Base-by-base conservation (phyloP, 2,888 invertebrate species). In the Parnassius mnemosyne region DNA sequence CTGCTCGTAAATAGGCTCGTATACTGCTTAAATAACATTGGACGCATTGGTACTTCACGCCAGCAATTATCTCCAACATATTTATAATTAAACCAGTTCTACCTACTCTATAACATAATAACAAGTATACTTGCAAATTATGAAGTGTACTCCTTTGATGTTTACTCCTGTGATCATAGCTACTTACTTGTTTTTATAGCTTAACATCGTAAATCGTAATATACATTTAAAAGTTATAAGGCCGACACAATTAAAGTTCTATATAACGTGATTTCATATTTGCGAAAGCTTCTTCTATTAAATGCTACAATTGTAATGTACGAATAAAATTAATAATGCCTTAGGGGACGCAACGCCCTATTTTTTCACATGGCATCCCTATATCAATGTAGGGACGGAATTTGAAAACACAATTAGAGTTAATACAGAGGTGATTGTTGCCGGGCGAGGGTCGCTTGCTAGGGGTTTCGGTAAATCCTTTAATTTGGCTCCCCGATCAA, bases 401-500 rank as follows among this genome's bases (percentile, higher is more conserved):
- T 89, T 89, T 86, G 89, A 91, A 91, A 91, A 91, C 91, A 91
- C 90, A 91, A 91, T 91, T 91, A 91, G 89, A 90, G 87, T 89
- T 91, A 91, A 91, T 91, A 91, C 90, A 90, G 90, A 89, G 91
- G 91, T 91, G 91, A 91, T 91, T 89, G 91, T 89, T 84, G 85
- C 84, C 85, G 78, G 79, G 84, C 80, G 86, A 86, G 89, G 91
- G 90, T 87, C 85, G 62, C 82, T 76, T 68, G 72, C 82, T 86
- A 87, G 88, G 89, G 89, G 87, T 85, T 86, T 86, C 81, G 79
- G 84, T 80, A 89, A 91, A 91, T 91, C 91, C 91, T 91, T 91
- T 91, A 91, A 91, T 91, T 91, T 91, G 89, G 87, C 87, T 89
- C 89, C 87, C 87, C 91, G 89, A 90, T 90, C 90, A 89, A 91